These are phyloP conservation scores for Austrolebias charrua DNA, from an alignment of 2,797 vertebrate genomes.

Conservation along the genomic window DNA sequence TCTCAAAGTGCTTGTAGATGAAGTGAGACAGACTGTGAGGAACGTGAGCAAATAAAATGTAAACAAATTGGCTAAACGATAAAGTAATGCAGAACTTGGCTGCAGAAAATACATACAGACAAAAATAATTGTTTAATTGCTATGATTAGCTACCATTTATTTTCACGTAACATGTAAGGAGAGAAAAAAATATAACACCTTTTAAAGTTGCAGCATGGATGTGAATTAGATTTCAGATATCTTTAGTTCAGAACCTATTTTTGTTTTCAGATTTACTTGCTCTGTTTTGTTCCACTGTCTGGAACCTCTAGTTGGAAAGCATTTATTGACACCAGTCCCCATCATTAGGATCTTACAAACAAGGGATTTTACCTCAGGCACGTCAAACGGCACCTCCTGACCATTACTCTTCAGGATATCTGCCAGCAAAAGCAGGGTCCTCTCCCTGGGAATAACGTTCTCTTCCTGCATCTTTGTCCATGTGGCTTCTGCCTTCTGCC, in stretches of 20 bases:
- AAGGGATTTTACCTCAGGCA: constrained; percentile 84
- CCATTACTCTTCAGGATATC: constrained; percentile 81
- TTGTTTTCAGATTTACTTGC: constrained; percentile 21
- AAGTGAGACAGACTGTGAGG: no score
- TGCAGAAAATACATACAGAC: no score
- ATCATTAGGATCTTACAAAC: constrained; percentile 7
- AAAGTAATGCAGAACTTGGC: no score
- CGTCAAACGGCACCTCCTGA: constrained; percentile 87
- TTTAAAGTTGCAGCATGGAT: no score
- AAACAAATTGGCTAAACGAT: no score
- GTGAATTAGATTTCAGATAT: background rate
- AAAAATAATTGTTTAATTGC: no score
- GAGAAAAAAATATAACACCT: no score
- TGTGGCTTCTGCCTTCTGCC: constrained; percentile 82
- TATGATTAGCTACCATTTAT: no score
- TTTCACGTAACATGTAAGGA: no score
- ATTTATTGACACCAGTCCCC: background rate
- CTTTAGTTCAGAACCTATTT: background rate
- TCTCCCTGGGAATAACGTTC: constrained; percentile 87
- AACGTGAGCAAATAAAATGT: no score
- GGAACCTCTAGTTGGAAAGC: background rate
- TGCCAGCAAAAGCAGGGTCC: constrained; percentile 84
- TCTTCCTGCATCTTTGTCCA: constrained; percentile 98
- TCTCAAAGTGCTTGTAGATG: no score
- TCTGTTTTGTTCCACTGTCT: background rate